These are phyloP conservation scores for Drosophila triauraria DNA, from an alignment of 1,140 invertebrate genomes.

Conservation along the genomic window DNA sequence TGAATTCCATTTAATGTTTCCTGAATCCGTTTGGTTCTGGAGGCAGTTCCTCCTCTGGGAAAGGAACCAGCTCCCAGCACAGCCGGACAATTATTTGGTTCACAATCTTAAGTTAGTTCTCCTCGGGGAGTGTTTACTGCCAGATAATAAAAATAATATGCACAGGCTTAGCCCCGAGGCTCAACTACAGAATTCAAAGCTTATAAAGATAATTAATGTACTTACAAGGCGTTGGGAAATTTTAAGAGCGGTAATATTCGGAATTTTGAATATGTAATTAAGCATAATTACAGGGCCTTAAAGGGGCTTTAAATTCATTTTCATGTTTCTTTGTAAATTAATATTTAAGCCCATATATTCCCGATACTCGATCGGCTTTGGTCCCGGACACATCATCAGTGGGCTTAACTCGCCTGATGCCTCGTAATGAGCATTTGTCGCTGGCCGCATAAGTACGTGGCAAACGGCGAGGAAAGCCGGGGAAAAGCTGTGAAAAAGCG, in stretches of 20 bases:
- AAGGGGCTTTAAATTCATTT: too few relatives aligned
- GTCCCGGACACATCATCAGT: constrained; percentile 13
- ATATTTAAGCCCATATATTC: not conserved
- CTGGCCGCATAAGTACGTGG: constrained; percentile 50
- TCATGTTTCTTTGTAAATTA: not conserved
- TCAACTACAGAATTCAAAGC: not conserved
- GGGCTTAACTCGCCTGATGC: constrained; percentile 43
- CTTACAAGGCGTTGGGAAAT: constrained; percentile 4
- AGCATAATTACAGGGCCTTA: not conserved
- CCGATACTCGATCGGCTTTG: not conserved
- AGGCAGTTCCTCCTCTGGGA: not conserved
- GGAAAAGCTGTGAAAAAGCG: not conserved
- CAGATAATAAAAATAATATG: constrained; percentile 30
- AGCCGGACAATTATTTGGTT: constrained; percentile 13
- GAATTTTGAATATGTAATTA: constrained; percentile 11
- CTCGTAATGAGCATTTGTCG: constrained; percentile 56
- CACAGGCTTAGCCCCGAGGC: not conserved
- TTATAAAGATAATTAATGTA: constrained; percentile 25
- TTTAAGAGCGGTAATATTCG: constrained; percentile 4
- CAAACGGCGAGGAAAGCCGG: constrained; percentile 14
- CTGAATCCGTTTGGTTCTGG: not conserved
- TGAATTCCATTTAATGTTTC: not conserved
- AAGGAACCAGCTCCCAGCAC: not conserved
- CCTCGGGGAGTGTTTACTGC: constrained; percentile 27
- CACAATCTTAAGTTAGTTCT: constrained; percentile 22